A percentile compares a stretch with the other conserved stretches of the same genome.
Conservation (phyloP, 2,113 vertebrate genomes). For the Clarias magur region DNA sequence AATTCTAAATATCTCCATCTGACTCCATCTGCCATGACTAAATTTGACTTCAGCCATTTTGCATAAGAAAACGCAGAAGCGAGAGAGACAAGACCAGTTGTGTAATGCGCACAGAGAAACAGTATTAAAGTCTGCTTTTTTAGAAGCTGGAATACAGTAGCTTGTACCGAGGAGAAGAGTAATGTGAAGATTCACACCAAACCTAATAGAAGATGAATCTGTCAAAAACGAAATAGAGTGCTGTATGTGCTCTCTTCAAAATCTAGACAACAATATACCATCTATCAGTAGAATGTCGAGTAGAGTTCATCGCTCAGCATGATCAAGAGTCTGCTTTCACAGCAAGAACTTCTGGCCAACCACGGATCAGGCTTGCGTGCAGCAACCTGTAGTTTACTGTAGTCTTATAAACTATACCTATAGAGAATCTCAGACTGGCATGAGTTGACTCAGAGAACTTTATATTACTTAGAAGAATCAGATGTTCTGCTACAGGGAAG, state of each 20-base stretch:
- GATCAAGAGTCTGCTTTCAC: background rate
- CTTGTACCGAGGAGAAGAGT: background rate
- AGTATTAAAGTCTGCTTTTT: background rate
- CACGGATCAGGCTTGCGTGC: background rate
- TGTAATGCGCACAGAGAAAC: background rate
- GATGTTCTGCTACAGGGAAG: background rate
- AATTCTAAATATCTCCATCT: slow-evolving; percentile 74
- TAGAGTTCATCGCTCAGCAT: background rate
- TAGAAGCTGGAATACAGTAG: background rate
- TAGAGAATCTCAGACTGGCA: background rate
- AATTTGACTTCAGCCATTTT: slow-evolving; percentile 15
- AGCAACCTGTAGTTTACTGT: background rate
- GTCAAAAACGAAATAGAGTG: slow-evolving; percentile 33
- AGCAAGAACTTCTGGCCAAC: background rate
- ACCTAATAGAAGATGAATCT: slow-evolving; percentile 22
- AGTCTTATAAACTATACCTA: background rate
- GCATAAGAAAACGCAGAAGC: slow-evolving; percentile 28
- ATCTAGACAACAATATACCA: background rate
- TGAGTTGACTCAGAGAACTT: background rate
- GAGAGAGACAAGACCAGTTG: slow-evolving; percentile 39
- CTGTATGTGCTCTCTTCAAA: background rate
- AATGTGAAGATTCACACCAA: slow-evolving; percentile 10
- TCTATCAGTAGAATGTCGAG: background rate
- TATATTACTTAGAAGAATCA: background rate
- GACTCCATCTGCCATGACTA: slow-evolving; percentile 47